Percentiles rank a stretch among this genome's conserved stretches.
Evolutionary conservation across 1,140 invertebrate species (phyloP).

Genomic region (Magallana gigas): DNA sequence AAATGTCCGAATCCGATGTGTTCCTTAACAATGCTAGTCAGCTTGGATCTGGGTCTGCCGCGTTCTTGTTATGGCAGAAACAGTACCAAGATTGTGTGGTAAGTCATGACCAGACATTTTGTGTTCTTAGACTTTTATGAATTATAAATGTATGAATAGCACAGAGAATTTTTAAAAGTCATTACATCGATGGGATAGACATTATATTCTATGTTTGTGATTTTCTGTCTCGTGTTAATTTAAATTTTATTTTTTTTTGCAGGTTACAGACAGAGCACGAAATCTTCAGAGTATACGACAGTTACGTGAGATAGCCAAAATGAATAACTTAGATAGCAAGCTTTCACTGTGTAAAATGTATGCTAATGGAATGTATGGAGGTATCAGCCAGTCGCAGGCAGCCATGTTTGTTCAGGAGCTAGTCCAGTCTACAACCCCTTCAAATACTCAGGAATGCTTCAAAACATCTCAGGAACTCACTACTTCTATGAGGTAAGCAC

Average conservation of each 20-base stretch:
- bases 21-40: constrained; percentile 66
- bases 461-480: constrained; percentile 70
- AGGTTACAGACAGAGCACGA: constrained; percentile 65
- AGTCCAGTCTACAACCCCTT: constrained; percentile 71
- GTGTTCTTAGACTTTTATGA: background rate
- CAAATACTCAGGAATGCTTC: constrained; percentile 71
- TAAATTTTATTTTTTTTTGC: background rate
- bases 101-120: constrained; percentile 3
- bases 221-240: background rate
- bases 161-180: no score
- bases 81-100: constrained; percentile 51
- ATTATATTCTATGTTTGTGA: no score
- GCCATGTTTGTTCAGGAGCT: constrained; percentile 69
- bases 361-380: constrained; percentile 70
- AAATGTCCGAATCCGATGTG: constrained; percentile 48
- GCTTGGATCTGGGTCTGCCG: constrained; percentile 64
- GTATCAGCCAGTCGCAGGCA: constrained; percentile 69
- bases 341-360: constrained; percentile 73
- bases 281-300: constrained; percentile 72
- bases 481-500: constrained; percentile 75
- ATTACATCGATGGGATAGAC: no score
- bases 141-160: background rate
- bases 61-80: constrained; percentile 69
- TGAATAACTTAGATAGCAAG: constrained; percentile 68
- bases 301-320: constrained; percentile 70